Percentiles rank a stretch among this genome's conserved stretches.
Evolutionary conservation across 2,113 vertebrate species (phyloP).

Genomic region (Menidia beryllina): DNA sequence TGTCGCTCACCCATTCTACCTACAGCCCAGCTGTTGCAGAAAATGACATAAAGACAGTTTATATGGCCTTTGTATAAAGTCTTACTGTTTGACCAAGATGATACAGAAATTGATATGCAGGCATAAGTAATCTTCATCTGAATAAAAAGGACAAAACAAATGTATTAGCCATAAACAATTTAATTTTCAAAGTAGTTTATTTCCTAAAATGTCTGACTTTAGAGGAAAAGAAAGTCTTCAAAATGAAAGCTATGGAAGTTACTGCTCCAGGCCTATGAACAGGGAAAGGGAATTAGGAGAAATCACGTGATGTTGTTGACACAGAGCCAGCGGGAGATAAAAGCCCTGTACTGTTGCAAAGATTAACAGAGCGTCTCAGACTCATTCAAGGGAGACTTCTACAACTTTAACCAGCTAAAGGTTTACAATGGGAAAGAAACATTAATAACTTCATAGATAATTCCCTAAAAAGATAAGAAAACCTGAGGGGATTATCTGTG

Average conservation of each 20-base stretch:
- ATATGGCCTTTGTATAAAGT: background rate
- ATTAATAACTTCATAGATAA: background rate
- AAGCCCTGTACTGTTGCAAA: conserved; percentile 9
- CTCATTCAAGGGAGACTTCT: background rate
- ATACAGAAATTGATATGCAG: background rate
- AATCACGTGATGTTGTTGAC: conserved; percentile 70
- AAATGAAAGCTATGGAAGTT: background rate
- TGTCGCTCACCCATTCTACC: conserved; percentile 73
- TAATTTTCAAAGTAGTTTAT: background rate
- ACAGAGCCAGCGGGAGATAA: conserved; percentile 23
- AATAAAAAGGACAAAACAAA: background rate
- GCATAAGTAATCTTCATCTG: background rate
- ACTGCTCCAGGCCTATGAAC: background rate
- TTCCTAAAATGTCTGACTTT: background rate
- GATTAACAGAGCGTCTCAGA: conserved; percentile 6
- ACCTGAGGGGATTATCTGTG: background rate
- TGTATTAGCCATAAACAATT: background rate
- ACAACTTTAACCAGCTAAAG: background rate
- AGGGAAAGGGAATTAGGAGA: conserved; percentile 35
- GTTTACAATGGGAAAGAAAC: background rate
- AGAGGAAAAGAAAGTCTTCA: background rate
- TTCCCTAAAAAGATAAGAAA: background rate
- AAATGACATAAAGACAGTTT: conserved; percentile 9
- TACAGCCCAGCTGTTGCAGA: conserved; percentile 51
- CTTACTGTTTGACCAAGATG: background rate